Percentiles rank a stretch among this genome's conserved stretches.
These are phyloP conservation scores for Crioceris asparagi DNA, from an alignment of 2,888 invertebrate genomes.

Conservation along the genomic window DNA sequence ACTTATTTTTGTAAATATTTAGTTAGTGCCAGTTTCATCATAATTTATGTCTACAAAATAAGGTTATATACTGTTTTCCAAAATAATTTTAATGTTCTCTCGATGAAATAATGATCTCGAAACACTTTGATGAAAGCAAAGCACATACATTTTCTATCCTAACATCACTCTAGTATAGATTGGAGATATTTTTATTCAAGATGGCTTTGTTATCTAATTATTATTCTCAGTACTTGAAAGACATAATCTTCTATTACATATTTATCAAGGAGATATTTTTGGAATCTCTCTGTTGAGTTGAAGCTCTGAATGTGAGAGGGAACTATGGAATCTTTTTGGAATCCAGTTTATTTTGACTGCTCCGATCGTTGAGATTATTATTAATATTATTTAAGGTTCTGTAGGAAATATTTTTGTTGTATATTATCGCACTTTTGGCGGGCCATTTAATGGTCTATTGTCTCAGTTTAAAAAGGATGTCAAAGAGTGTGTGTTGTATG, in stretches of 20 bases:
- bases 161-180: too few species aligned
- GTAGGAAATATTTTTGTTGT: slow-evolving; percentile 26
- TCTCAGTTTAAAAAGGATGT: slow-evolving; percentile 24
- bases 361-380: slow-evolving; percentile 26
- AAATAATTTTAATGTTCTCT: too few species aligned
- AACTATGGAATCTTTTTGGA: slow-evolving; percentile 13
- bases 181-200: too few species aligned
- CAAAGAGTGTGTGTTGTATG: slow-evolving; percentile 24
- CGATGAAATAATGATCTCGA: too few species aligned
- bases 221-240: too few species aligned
- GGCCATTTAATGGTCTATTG: slow-evolving; percentile 20
- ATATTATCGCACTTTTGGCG: slow-evolving; percentile 15
- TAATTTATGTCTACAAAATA: slow-evolving; percentile 26
- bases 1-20: slow-evolving; percentile 38
- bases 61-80: slow-evolving; percentile 16
- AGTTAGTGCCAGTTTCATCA: slow-evolving; percentile 33
- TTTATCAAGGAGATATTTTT: too few species aligned
- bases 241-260: too few species aligned
- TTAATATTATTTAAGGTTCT: slow-evolving; percentile 24
- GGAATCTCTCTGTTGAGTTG: too few species aligned
- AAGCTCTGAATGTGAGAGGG: too few species aligned
- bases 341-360: slow-evolving; percentile 17
- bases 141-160: too few species aligned
- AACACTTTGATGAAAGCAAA: too few species aligned
- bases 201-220: too few species aligned